Percentiles rank a stretch among this genome's conserved stretches.
Conservation (phyloP, 2,797 vertebrate species). For the Knipowitschia caucasica region DNA sequence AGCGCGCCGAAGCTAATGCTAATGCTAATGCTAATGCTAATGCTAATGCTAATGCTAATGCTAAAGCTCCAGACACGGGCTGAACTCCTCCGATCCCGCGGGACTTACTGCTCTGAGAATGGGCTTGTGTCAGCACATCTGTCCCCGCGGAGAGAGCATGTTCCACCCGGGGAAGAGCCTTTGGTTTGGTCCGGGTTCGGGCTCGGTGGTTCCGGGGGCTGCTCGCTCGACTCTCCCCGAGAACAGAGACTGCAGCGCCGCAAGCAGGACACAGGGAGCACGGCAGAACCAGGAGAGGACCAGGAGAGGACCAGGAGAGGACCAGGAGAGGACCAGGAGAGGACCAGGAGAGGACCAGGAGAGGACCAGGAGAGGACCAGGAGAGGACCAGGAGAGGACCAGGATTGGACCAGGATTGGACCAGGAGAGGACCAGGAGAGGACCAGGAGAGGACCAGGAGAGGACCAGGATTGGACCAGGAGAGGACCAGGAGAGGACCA, state of each 20-base stretch:
- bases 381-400: too few relatives aligned
- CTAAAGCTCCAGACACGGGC: neutral
- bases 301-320: too few relatives aligned
- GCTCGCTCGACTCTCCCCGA: neutral
- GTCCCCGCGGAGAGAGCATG: neutral
- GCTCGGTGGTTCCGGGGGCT: neutral
- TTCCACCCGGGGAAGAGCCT: neutral
- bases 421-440: too few relatives aligned
- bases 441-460: too few relatives aligned
- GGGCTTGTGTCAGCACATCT: neutral
- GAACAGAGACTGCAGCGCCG: neutral
- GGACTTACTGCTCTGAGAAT: neutral
- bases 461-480: too few relatives aligned
- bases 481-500: too few relatives aligned
- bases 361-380: too few relatives aligned
- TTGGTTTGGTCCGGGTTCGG: neutral
- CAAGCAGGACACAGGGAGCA: neutral
- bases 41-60: constrained; percentile 1
- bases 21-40: too few relatives aligned
- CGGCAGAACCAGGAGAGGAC: too few relatives aligned
- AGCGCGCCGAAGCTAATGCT: neutral
- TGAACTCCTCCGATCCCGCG: neutral
- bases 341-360: too few relatives aligned
- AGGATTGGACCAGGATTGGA: too few relatives aligned
- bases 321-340: too few relatives aligned